Evolutionary conservation across 2,797 vertebrate genomes (phyloP), one percentile per base, ranked within the genome.

Genomic region (Epinephelus awoara): DNA sequence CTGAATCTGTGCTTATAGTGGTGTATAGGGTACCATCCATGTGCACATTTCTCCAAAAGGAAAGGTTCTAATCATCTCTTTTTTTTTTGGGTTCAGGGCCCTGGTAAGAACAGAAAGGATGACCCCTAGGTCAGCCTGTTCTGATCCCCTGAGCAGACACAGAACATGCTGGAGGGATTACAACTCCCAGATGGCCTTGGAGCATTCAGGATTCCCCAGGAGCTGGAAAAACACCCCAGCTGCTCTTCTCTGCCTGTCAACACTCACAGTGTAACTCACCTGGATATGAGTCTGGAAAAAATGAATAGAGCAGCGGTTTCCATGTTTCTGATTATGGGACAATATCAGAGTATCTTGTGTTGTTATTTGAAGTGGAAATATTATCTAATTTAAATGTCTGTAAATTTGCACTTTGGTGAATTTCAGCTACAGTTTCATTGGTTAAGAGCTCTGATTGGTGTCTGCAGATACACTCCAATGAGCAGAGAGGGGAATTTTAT

Each of bases 111-210:
- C n/a, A 52, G 3, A 40, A 57, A 27, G 8, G 7, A 40, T 25
- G 58, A 69, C 58, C 27, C n/a, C 50, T 0, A 7, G n/a, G 27
- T 64, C 51, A 25, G 56, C 23, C 19, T 38, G 27, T 47, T 38
- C 3, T 38, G 61, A 5, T 73, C 27, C 42, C 2, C 21, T n/a
- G 51, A 64, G 44, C 21, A 51, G 44, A 71, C 44, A 57, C 44
- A 19, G 25, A 34, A 49, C 72, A 66, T 58, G 54, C 34, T 34
- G 27, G 17, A 62, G 2, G 25, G 58, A 72, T 63, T 55, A 72
- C 21, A 44, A 40, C 10, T 62, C 65, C 65, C 63, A 68, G 40
- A 68, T 63, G 66, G 15, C 38, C 27, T 23, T 2, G 4, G 4
- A 34, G 25, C 49, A 25, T 19, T 23, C 23, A 15, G 19, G 40